Conservation (phyloP, 2,113 vertebrate species). For the Proterorhinus semilunaris region DNA sequence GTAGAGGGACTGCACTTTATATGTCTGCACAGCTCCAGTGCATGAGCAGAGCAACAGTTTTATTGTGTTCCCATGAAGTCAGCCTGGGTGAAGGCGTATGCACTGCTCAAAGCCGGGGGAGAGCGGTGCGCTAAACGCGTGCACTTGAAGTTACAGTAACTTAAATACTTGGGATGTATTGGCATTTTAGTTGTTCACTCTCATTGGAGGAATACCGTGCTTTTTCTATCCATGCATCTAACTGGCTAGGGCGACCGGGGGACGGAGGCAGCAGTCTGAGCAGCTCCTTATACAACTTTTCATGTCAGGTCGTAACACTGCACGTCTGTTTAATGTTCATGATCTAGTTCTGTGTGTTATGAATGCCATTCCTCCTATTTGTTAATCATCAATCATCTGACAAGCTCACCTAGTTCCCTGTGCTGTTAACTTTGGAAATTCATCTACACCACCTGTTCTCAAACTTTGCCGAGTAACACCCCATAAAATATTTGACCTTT, state of each 20-base stretch:
- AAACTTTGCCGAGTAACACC: too few relatives aligned
- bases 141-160: background rate
- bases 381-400: constrained; percentile 8
- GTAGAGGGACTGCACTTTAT: constrained; percentile 40
- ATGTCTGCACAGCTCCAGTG: constrained; percentile 45
- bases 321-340: background rate
- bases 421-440: constrained; percentile 4
- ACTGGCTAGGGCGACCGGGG: too few relatives aligned
- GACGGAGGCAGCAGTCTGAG: too few relatives aligned
- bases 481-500: too few relatives aligned
- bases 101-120: background rate
- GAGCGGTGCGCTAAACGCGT: too few relatives aligned
- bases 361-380: background rate
- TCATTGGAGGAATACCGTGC: too few relatives aligned
- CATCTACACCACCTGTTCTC: background rate
- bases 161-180: background rate
- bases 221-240: too few relatives aligned
- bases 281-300: too few relatives aligned
- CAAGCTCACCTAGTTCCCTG: background rate
- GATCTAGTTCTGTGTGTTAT: background rate
- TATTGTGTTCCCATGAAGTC: constrained; percentile 13
- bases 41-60: constrained; percentile 33
- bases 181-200: background rate
- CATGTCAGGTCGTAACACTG: background rate
- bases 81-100: constrained; percentile 25